Conservation (phyloP, 2,888 invertebrate species). For the Drosophila paracracens region DNA sequence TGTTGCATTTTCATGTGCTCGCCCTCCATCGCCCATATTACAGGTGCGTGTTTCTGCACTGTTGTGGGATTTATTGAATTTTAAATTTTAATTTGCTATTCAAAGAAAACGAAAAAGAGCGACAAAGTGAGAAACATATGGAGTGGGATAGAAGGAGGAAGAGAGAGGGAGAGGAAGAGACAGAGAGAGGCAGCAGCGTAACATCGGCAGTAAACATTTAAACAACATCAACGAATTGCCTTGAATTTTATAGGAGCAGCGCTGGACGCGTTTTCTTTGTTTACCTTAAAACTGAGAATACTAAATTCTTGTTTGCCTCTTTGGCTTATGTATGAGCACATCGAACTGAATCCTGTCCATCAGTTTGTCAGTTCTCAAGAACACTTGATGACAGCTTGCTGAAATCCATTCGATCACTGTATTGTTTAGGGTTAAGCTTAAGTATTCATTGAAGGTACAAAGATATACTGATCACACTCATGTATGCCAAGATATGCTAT, state of each 20-base stretch:
- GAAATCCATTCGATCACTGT: not conserved
- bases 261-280: not conserved
- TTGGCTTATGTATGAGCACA: not conserved
- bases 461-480: not conserved
- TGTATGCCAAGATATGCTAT: not conserved
- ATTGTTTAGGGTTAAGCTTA: not conserved
- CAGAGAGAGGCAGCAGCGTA: not conserved
- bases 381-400: not conserved
- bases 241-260: slow-evolving; percentile 15
- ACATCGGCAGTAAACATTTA: slow-evolving; percentile 11
- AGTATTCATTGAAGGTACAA: not conserved
- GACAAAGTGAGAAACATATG: not conserved
- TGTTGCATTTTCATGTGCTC: slow-evolving; percentile 78
- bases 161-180: too few relatives aligned
- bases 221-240: slow-evolving; percentile 14
- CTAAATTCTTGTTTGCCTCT: not conserved
- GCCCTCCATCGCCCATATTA: slow-evolving; percentile 28
- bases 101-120: slow-evolving; percentile 22
- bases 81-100: slow-evolving; percentile 76
- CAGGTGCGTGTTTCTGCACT: slow-evolving; percentile 40
- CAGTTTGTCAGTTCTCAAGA: not conserved
- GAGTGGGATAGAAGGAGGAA: slow-evolving; percentile 9
- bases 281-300: not conserved
- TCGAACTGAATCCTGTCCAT: not conserved
- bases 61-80: slow-evolving; percentile 75